These are phyloP conservation scores for Phylloscopus whistleri DNA, from an alignment of 2,113 vertebrate species.

Conservation along the genomic window DNA sequence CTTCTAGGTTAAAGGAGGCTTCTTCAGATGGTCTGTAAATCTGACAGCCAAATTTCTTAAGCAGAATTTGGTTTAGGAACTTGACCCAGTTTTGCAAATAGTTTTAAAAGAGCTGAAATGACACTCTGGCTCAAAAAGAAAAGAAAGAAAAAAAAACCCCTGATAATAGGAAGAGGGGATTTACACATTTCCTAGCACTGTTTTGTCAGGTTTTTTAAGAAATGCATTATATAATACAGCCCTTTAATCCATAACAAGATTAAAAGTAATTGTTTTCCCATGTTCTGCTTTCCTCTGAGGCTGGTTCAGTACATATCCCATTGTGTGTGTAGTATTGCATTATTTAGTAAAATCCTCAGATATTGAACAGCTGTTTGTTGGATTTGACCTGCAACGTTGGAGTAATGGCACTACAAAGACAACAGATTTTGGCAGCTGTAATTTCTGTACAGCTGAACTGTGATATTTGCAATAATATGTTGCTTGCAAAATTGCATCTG, in stretches of 20 bases:
- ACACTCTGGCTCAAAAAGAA: slow-evolving; percentile 11
- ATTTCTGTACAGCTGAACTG: slow-evolving; percentile 13
- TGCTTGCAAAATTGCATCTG: slow-evolving; percentile 29
- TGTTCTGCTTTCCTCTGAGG: not conserved
- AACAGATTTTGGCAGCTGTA: slow-evolving; percentile 40
- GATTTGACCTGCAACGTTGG: slow-evolving; percentile 45
- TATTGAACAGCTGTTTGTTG: slow-evolving; percentile 42
- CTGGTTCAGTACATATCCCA: not conserved
- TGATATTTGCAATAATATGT: slow-evolving; percentile 40
- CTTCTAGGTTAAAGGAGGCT: not conserved
- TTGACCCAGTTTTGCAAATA: slow-evolving; percentile 24
- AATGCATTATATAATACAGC: not conserved
- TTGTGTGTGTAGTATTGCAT: slow-evolving; percentile 44
- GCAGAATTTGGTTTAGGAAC: not conserved
- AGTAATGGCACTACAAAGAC: slow-evolving; percentile 29
- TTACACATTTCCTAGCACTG: not conserved
- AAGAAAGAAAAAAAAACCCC: not conserved
- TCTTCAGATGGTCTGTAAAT: not conserved
- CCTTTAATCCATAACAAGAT: slow-evolving; percentile 41
- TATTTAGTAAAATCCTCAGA: slow-evolving; percentile 50
- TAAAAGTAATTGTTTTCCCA: slow-evolving; percentile 46
- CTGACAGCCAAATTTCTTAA: not conserved
- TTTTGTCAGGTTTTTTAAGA: not conserved
- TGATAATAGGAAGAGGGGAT: not conserved
- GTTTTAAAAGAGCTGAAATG: not conserved